phyloP scores from a whole-genome alignment of 2,797 vertebrate species.

The Rhincodon typus region DNA sequence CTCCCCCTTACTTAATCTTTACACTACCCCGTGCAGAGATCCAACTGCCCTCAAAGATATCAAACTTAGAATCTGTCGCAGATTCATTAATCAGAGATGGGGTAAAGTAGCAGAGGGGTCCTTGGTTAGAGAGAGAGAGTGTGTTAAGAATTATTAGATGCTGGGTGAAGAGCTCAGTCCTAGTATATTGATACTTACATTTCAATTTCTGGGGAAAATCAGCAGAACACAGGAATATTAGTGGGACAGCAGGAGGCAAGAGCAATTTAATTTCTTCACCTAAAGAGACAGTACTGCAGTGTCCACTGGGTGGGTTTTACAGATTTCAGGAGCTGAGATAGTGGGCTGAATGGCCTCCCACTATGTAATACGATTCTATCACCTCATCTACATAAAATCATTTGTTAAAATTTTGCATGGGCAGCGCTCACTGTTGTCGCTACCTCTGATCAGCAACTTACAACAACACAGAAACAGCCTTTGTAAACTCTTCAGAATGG shows the following conservation, averaged over 20 bases:
- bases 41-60: background rate
- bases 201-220: background rate
- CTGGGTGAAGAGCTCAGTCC: background rate
- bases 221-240: background rate
- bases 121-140: background rate
- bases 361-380: background rate
- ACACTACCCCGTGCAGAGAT: background rate
- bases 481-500: background rate
- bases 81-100: background rate
- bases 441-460: background rate
- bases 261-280: background rate
- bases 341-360: background rate
- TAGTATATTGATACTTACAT: background rate
- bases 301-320: background rate
- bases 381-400: background rate
- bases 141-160: background rate
- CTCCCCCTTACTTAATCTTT: no score
- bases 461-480: background rate
- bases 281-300: conserved; percentile 1
- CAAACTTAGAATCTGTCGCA: background rate
- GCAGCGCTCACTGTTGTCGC: background rate
- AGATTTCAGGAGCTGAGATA: background rate
- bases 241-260: background rate
- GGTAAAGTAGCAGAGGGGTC: background rate
- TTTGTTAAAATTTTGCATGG: background rate